Conservation (phyloP, 1,140 invertebrate species). For the Mya arenaria region DNA sequence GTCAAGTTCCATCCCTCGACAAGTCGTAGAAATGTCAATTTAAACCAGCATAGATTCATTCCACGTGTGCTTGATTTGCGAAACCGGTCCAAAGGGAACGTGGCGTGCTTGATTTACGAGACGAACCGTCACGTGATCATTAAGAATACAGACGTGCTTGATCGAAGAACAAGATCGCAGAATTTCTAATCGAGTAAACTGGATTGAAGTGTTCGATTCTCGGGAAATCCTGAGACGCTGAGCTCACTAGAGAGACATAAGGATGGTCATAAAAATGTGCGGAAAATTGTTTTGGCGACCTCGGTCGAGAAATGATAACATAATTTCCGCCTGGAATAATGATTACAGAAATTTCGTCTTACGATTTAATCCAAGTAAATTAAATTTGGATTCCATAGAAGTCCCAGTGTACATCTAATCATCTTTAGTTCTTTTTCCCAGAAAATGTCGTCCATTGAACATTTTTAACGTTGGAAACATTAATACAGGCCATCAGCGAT, state of each 20-base stretch:
- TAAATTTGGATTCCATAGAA: not conserved
- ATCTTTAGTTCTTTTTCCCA: too few relatives aligned
- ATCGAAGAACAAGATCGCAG: constrained; percentile 41
- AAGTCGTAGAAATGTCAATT: constrained; percentile 56
- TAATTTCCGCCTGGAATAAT: constrained; percentile 46
- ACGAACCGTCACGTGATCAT: constrained; percentile 20
- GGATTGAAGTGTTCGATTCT: constrained; percentile 35
- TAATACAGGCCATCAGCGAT: too few relatives aligned
- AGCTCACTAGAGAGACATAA: constrained; percentile 40
- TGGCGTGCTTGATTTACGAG: constrained; percentile 51
- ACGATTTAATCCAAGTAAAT: not conserved
- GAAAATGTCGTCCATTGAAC: too few relatives aligned
- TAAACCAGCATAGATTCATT: constrained; percentile 47
- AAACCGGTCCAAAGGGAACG: constrained; percentile 45
- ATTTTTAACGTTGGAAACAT: too few relatives aligned
- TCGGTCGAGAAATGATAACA: constrained; percentile 45
- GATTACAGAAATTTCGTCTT: not conserved
- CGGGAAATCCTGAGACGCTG: constrained; percentile 28
- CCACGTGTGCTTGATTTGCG: constrained; percentile 51
- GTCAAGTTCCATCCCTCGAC: constrained; percentile 38
- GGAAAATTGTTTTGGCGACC: constrained; percentile 55
- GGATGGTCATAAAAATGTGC: constrained; percentile 29
- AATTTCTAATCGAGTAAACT: constrained; percentile 30
- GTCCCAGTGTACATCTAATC: too few relatives aligned
- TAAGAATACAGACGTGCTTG: constrained; percentile 39